These are phyloP conservation scores for Eulemur rubriventer DNA, from an alignment of 2,797 vertebrate species.

Conservation along the genomic window DNA sequence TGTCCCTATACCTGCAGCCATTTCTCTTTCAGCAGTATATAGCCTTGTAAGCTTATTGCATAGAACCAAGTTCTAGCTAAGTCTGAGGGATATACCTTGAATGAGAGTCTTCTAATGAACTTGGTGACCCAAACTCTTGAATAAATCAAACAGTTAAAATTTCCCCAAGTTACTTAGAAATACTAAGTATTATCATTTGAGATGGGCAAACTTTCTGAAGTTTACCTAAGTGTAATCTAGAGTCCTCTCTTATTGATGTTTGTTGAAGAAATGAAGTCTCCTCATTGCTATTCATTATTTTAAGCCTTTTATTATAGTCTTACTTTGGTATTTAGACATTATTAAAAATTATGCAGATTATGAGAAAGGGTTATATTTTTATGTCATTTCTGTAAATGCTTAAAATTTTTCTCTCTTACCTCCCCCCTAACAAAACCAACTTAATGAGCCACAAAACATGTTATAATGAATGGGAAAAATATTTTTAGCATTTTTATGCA, in stretches of 20 bases:
- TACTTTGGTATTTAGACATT: constrained; percentile 62
- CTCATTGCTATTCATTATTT: constrained; percentile 35
- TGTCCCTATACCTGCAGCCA: background rate
- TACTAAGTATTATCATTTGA: constrained; percentile 2
- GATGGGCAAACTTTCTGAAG: background rate
- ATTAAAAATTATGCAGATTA: constrained; percentile 63
- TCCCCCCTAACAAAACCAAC: constrained; percentile 41
- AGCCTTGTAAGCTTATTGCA: background rate
- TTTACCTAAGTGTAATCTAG: constrained; percentile 18
- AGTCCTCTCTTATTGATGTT: background rate
- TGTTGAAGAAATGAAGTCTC: constrained; percentile 20
- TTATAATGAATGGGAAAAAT: constrained; percentile 68
- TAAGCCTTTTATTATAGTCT: constrained; percentile 49
- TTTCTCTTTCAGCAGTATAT: background rate
- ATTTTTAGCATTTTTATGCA: constrained; percentile 74
- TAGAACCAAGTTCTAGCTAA: background rate
- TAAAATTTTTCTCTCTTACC: constrained; percentile 44
- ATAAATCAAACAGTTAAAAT: constrained; percentile 29
- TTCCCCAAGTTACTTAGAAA: constrained; percentile 22
- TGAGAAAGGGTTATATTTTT: constrained; percentile 67
- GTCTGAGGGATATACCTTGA: background rate
- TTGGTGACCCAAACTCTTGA: constrained; percentile 33
- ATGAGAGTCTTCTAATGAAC: constrained; percentile 35
- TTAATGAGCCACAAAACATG: constrained; percentile 66
- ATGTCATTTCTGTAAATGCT: constrained; percentile 55